Evolutionary conservation across 2,888 invertebrate species (phyloP).

Genomic region (Plagodis pulveraria): DNA sequence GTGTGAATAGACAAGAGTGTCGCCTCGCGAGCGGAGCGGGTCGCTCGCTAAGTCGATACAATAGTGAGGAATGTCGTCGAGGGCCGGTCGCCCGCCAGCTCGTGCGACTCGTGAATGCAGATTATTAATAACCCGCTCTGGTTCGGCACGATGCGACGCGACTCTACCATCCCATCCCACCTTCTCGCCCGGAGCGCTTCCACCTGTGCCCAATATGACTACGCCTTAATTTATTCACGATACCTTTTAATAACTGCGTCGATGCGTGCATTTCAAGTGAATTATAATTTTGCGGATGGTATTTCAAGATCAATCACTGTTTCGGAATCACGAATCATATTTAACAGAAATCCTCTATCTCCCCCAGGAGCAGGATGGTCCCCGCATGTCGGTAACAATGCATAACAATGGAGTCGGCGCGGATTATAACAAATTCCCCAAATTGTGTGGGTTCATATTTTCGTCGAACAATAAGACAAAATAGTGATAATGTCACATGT

Average conservation of each 20-base stretch:
- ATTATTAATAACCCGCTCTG: constrained; percentile 82
- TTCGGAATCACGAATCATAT: constrained; percentile 65
- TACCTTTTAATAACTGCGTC: constrained; percentile 63
- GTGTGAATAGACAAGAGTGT: constrained; percentile 83
- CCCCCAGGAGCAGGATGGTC: constrained; percentile 60
- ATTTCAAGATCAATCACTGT: constrained; percentile 58
- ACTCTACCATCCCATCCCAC: constrained; percentile 57
- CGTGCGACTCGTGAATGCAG: constrained; percentile 80
- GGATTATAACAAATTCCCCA: constrained; percentile 83
- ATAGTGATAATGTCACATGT: constrained; percentile 82
- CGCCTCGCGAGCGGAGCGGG: constrained; percentile 71
- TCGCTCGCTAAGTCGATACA: constrained; percentile 56
- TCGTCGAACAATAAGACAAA: constrained; percentile 79
- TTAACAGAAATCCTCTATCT: constrained; percentile 50
- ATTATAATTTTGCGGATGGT: constrained; percentile 39
- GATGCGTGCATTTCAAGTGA: constrained; percentile 40
- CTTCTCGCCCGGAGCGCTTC: constrained; percentile 69
- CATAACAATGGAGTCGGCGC: constrained; percentile 73
- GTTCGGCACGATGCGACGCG: constrained; percentile 57
- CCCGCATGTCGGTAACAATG: constrained; percentile 62
- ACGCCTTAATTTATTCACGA: constrained; percentile 66
- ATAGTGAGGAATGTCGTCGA: constrained; percentile 82
- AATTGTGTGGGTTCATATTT: constrained; percentile 83
- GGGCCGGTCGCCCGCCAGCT: constrained; percentile 69
- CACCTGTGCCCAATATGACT: constrained; percentile 70